Base-by-base conservation (phyloP, 2,888 invertebrate species). In the Meiosimyza decipiens region DNA sequence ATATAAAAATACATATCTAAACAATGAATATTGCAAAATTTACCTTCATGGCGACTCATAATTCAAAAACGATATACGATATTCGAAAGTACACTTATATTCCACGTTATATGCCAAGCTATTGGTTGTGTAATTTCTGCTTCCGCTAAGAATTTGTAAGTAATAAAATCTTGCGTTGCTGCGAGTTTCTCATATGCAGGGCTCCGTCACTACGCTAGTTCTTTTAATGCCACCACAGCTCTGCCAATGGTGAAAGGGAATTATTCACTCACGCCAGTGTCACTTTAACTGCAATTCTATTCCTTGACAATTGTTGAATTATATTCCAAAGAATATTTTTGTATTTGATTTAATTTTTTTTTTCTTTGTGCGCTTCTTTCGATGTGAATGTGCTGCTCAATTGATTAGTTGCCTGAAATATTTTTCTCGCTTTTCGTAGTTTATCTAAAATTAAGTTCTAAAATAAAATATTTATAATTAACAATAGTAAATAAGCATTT, bases 31-130 rank as follows among this genome's bases (percentile, higher is more conserved):
- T n/a, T 3, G 22, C 6, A 51, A 13, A 12, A 69, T 52, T 94
- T 94, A 92, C 97, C 97, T 92, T 95, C 95, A 94, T 95, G 95
- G 91, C 95, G 94, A 92, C 94, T 95, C 95, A 95, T 95, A 93
- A 85, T 87, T 79, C 70, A 72, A 75, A 73, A 74, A 76, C 76
- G 65, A 60, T 33, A 62, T 68, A 51, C 50, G 22, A 62, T 52
- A 47, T 70, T 13, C 12, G 40, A 40, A 63, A 54, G n/a, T 52
- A 54, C 7, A 9, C 18, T 1, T 11, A 47, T 49, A 22, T 57
- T 67, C 49, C 40, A 67, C 40, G 50, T 13, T 7, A 2, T 40
- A 12, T 68, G n/a, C 67, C 60, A 63, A n/a, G 40, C 13, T 18
- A 13, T 63, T 15, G 4, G 40, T 7, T 9, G 40, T 40, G 40